Conservation (phyloP, 2,113 vertebrate genomes). For the Chaenocephalus aceratus region DNA sequence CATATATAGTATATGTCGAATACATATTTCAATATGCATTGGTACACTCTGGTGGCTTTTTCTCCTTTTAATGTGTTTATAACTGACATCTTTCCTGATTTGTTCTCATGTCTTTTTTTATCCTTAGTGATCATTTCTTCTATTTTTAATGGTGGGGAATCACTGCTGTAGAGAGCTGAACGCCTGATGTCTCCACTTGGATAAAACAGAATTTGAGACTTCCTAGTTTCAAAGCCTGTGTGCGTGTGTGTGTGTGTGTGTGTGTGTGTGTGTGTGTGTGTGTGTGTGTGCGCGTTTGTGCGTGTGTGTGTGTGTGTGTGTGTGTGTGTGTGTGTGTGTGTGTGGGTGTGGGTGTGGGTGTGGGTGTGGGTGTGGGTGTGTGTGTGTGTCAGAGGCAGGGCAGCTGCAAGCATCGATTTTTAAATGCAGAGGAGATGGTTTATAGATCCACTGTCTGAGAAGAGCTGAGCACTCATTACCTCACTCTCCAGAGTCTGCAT, state of each 20-base stretch:
- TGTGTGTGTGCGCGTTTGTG: slow-evolving; percentile 32
- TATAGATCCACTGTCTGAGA: slow-evolving; percentile 73
- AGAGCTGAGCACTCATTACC: slow-evolving; percentile 77
- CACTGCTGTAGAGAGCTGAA: neutral
- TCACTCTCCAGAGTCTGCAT: slow-evolving; percentile 56
- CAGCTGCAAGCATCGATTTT: slow-evolving; percentile 81
- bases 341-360: slow-evolving; percentile 32
- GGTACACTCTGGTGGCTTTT: neutral
- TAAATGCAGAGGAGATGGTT: slow-evolving; percentile 83
- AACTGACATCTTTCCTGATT: neutral
- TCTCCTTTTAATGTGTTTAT: neutral
- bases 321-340: slow-evolving; percentile 37
- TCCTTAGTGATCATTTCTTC: neutral
- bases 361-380: slow-evolving; percentile 34
- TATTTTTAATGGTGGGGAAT: neutral
- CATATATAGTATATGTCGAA: neutral
- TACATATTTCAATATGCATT: neutral
- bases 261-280: slow-evolving; percentile 23
- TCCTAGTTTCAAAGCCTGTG: neutral
- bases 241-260: neutral
- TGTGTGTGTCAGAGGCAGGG: slow-evolving; percentile 18
- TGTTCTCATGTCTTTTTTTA: neutral
- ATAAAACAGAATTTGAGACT: neutral
- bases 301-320: slow-evolving; percentile 35
- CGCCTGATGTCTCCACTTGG: neutral